Evolutionary conservation across 2,888 invertebrate genomes (phyloP).

Genomic region (Drosophila robusta): DNA sequence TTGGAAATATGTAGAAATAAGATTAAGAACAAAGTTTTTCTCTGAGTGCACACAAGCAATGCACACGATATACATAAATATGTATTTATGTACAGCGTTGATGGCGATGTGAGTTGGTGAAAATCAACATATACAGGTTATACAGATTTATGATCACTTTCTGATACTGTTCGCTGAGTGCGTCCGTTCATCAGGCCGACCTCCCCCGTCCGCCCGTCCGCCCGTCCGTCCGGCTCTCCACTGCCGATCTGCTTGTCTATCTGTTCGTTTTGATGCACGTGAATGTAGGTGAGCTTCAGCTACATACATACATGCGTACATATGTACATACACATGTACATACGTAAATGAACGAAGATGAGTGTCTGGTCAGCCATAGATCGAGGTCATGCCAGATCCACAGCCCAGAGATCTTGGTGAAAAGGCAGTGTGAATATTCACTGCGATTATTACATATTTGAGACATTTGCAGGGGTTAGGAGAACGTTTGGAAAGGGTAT

Average conservation of each 20-base stretch:
- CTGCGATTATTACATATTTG: conserved; percentile 19
- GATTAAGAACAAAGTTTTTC: not conserved
- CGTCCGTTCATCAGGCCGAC: conserved; percentile 17
- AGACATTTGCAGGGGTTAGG: not conserved
- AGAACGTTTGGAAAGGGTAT: not conserved
- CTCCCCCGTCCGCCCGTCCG: not conserved
- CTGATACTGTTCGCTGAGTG: conserved; percentile 61
- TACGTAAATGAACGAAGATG: conserved; percentile 39
- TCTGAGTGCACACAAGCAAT: not conserved
- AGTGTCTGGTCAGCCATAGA: conserved; percentile 15
- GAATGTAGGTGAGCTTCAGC: conserved; percentile 55
- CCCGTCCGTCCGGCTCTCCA: too few relatives aligned
- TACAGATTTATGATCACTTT: conserved; percentile 75
- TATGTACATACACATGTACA: not conserved
- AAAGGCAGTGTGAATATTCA: conserved; percentile 20
- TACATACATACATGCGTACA: not conserved
- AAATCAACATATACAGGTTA: conserved; percentile 74
- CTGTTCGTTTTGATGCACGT: conserved; percentile 16
- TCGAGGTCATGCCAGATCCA: conserved; percentile 28
- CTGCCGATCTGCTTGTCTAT: conserved; percentile 5
- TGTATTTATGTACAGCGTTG: conserved; percentile 12
- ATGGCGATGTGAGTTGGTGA: conserved; percentile 53
- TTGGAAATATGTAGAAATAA: too few relatives aligned
- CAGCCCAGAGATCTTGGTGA: conserved; percentile 17
- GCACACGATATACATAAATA: not conserved